Base-by-base conservation (phyloP, 2,113 vertebrate genomes). In the Salvelinus alpinus region DNA sequence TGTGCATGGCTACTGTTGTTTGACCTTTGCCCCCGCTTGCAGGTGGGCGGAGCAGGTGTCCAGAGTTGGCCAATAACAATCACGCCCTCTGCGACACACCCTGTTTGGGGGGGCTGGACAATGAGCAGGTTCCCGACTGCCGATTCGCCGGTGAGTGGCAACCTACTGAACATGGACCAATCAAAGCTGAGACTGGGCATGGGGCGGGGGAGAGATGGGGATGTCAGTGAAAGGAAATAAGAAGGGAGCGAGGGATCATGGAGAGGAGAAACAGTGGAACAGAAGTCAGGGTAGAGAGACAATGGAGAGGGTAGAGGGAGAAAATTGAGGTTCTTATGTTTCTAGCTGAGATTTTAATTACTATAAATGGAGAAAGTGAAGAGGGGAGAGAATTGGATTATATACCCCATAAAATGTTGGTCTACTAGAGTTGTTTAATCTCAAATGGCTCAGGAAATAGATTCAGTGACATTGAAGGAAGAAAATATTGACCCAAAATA, bases 51-150 rank as follows among this genome's bases (percentile, higher is more conserved):
- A 92, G 90, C 91, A 92, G 92, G 92, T 94, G 96, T 95, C 94
- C 95, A 95, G 96, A 96, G 93, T 97, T 95, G 97, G 96, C 96
- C 95, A 99, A 99, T 97, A 99, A 99, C 96, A 99, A 99, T 98
- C 96, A 95, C 94, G 88, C 88, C 90, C 93, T 87, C 86, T 94
- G 91, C 91, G 93, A 93, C 91, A 95, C 94, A 94, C 94, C 95
- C 91, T 95, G 94, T 95, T 94, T 96, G 95, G 96, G 95, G 95
- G 96, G 94, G 93, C 93, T 99, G 97, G 97, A 99, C 95, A 99
- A 98, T 97, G 95, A 97, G 94, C 96, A 96, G 94, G 95, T 96
- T 95, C 92, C 96, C 94, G 94, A 98, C 93, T 94, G 94, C 95
- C 94, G 95, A 95, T 96, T 98, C 91, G 94, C 97, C 83, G 97